Evolutionary conservation across 2,113 vertebrate genomes (phyloP), one percentile per base, ranked within the genome.

Genomic region (Atractosteus spatula): DNA sequence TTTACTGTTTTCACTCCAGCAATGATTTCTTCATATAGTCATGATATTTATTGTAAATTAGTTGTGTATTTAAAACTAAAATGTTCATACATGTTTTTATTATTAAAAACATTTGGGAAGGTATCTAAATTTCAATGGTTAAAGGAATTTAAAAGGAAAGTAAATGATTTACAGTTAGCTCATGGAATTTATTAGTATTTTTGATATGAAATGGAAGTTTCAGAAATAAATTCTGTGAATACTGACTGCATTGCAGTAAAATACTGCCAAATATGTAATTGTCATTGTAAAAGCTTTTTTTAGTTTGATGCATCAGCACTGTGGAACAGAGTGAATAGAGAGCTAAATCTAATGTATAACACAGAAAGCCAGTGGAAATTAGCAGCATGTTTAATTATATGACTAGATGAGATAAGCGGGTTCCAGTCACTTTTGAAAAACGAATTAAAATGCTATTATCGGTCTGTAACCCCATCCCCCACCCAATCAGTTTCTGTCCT

Each of bases 321-420:
- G 57, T 59, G 11, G 6, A 59, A 59, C 41, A 62, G 3, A 29
- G 7, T 43, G n/a, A 65, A 65, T 17, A 29, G 41, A 43, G 29
- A 65, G 8, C 41, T 3, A 41, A n/a, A 59, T 59, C 57, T 41
- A 41, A 16, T 43, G 41, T 64, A 3, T 3, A 64, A 17, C 7
- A 42, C 8, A 65, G 62, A 5, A 11, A 41, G 29, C 41, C 10
- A 41, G 17, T 69, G 66, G 68, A 54, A 64, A 16, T 71, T 65
- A 70, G 69, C 43, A 41, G 54, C 61, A 71, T 44, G 51, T 71
- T 76, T 83, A 78, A 78, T 78, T 77, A 76, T 55, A 57, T 57
- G 59, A 51, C 45, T 55, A 66, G 70, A 71, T 74, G 61, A 70
- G 76, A 80, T 79, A 75, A 77, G 66, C 70, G 68, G 57, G 73